phyloP scores from a whole-genome alignment of 2,113 vertebrate genomes.

The Trochalopteron elliotii region DNA sequence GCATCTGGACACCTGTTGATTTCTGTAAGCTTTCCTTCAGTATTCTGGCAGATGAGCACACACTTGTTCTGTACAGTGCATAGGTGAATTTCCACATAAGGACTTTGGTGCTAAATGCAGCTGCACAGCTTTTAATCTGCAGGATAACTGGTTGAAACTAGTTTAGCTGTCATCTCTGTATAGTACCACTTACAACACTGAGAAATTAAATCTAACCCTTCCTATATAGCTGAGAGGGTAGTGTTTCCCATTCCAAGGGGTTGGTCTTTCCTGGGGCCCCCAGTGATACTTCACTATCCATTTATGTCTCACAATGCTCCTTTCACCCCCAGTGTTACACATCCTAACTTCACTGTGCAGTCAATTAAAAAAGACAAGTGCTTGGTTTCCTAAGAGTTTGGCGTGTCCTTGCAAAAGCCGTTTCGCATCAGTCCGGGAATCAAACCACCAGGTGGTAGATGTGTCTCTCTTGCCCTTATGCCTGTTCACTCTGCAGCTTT shows the following conservation, averaged over 20 bases:
- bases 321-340: background rate
- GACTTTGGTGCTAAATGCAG: background rate
- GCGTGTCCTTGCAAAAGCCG: background rate
- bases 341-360: background rate
- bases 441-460: background rate
- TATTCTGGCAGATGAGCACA: background rate
- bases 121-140: background rate
- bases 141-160: background rate
- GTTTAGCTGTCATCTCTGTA: background rate
- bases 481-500: background rate
- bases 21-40: background rate
- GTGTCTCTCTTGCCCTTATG: background rate
- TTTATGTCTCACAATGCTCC: background rate
- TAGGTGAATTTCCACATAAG: background rate
- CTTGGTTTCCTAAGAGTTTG: background rate
- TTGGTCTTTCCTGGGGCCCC: background rate
- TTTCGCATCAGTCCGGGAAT: fast-evolving
- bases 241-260: background rate
- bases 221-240: background rate
- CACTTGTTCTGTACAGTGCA: background rate
- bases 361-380: background rate
- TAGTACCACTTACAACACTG: background rate
- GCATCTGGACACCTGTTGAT: background rate
- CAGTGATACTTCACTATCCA: background rate
- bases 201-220: background rate